Percentiles rank a stretch among this genome's conserved stretches.
Conservation (phyloP, 2,113 vertebrate species). For the Mesembrinibis cayennensis region DNA sequence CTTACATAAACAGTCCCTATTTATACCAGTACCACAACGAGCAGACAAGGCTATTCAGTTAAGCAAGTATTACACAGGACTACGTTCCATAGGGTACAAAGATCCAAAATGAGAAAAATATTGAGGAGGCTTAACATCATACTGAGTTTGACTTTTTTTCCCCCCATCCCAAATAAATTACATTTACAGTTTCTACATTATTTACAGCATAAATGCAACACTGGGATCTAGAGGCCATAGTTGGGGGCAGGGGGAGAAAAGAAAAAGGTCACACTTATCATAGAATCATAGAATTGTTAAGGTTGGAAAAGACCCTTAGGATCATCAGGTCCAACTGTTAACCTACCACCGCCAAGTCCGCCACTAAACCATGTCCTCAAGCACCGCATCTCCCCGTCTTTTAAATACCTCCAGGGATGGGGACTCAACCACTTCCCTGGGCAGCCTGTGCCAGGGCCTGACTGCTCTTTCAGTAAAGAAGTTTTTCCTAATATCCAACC, state of each 20-base stretch:
- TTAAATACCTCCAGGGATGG: too few species aligned
- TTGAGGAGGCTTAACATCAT: not conserved
- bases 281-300: too few species aligned
- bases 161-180: accelerated
- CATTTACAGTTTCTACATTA: not conserved
- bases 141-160: not conserved
- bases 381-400: too few species aligned
- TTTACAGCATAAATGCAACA: not conserved
- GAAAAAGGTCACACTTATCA: not conserved
- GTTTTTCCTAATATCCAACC: too few species aligned
- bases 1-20: not conserved
- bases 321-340: too few species aligned
- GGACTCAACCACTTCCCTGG: too few species aligned
- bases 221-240: accelerated
- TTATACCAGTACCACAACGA: not conserved
- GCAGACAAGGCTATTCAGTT: not conserved
- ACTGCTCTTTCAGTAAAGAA: too few species aligned
- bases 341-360: too few species aligned
- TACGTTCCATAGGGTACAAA: not conserved
- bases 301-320: too few species aligned
- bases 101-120: not conserved
- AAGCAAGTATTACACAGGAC: not conserved
- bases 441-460: too few species aligned
- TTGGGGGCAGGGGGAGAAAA: not conserved
- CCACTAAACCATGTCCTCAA: too few species aligned